Evolutionary conservation across 2,888 invertebrate genomes (phyloP), one percentile per base, ranked within the genome.

Genomic region (Cartodere bifasciata): DNA sequence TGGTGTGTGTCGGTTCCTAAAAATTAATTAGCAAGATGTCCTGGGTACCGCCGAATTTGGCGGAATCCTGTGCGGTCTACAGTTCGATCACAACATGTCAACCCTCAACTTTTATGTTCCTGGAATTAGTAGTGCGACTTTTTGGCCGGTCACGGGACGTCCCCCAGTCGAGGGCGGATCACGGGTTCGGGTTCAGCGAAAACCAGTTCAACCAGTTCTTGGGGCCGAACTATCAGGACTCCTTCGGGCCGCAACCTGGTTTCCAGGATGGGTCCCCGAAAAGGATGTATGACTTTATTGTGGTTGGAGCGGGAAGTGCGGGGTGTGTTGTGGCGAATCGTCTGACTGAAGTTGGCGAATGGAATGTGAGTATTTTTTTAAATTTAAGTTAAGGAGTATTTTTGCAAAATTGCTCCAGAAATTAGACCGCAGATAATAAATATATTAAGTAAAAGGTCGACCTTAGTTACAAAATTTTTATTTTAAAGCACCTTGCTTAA

Each of bases 241-340:
- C 28, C 28, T 35, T 35, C 15, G 10, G 28, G 10, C 24, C n/a
- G n/a, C n/a, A n/a, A n/a, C n/a, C n/a, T n/a, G n/a, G n/a, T n/a
- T n/a, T n/a, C n/a, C n/a, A 28, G 4, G 23, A 23, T 7, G 16
- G 15, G 3, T 17, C 11, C 7, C 20, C 35, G 11, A 23, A n/a
- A n/a, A n/a, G n/a, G n/a, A 36, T 23, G 24, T 72, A 58, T 46
- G 75, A 74, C 44, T 80, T 73, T 41, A 68, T 74, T 32, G 58
- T 73, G 29, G 67, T 76, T 20, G 76, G 76, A 11, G 76, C 71
- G 1, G 77, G 77, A 1, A 75, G 74, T 4, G 75, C 75, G 1
- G 77, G 76, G 1, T 75, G 75, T 48, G 75, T 76, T 15, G 47
- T 76, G 11, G 76, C 76, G 1, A 76, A 71, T 53, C 62, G 76